A percentile compares a stretch with the other conserved stretches of the same genome.
Conservation (phyloP, 2,888 invertebrate genomes). For the Hermaeophaga mercurialis region DNA sequence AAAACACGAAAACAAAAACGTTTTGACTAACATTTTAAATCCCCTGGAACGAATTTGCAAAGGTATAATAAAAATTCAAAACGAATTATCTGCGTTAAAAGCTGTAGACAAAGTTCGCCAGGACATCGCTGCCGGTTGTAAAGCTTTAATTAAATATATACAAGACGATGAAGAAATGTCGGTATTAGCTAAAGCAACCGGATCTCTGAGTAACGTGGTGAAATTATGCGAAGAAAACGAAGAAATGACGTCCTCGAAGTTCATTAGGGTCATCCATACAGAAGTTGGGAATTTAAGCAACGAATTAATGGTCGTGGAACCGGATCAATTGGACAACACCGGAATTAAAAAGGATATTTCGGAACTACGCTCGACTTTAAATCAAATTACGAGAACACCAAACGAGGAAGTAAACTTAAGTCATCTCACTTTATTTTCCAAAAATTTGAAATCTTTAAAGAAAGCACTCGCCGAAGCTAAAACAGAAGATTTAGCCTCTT, state of each 20-base stretch:
- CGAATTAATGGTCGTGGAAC: neutral
- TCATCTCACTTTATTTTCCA: neutral
- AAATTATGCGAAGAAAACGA: neutral
- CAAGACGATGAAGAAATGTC: neutral
- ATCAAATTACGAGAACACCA: neutral
- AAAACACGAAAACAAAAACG: constrained; percentile 41
- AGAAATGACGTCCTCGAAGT: neutral
- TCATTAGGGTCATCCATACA: neutral
- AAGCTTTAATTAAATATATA: constrained; percentile 14
- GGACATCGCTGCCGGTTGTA: constrained; percentile 32
- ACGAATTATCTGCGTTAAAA: constrained; percentile 40
- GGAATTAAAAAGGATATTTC: neutral
- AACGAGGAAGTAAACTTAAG: constrained; percentile 1
- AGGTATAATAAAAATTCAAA: constrained; percentile 51
- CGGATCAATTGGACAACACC: no score
- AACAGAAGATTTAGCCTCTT: neutral
- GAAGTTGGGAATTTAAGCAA: neutral
- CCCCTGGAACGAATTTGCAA: constrained; percentile 52
- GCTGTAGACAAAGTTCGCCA: constrained; percentile 34
- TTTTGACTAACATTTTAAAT: constrained; percentile 49
- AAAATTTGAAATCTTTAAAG: neutral
- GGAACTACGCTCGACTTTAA: neutral
- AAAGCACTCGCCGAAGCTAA: neutral
- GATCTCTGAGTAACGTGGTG: neutral
- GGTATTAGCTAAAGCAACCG: neutral